A percentile compares a stretch with the other conserved stretches of the same genome.
Evolutionary conservation across 1,140 invertebrate species (phyloP).

Genomic region (Psilanteris sp.): DNA sequence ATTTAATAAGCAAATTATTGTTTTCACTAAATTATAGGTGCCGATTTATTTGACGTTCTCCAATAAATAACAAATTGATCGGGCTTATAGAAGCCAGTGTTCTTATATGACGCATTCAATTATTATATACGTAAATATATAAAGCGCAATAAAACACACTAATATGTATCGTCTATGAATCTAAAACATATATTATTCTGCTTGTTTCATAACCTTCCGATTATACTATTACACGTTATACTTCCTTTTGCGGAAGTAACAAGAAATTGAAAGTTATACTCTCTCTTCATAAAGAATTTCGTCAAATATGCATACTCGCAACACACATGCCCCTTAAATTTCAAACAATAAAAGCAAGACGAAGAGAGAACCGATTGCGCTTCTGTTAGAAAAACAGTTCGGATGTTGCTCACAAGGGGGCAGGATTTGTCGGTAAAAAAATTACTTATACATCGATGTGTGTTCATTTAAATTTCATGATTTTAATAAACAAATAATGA

Average conservation of each 20-base stretch:
- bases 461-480: no score
- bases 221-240: constrained; percentile 41
- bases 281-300: constrained; percentile 40
- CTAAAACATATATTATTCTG: constrained; percentile 32
- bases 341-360: no score
- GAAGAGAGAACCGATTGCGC: no score
- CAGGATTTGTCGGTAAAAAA: no score
- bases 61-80: background rate
- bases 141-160: background rate
- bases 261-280: constrained; percentile 32
- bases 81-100: no score
- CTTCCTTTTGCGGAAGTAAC: constrained; percentile 32
- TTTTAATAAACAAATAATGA: no score
- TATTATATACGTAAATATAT: background rate
- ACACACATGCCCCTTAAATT: no score
- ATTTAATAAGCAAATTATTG: background rate
- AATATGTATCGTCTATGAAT: constrained; percentile 7
- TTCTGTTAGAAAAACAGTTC: no score
- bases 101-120: no score
- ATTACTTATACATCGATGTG: no score
- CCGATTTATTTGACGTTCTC: background rate
- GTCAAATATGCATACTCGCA: constrained; percentile 11
- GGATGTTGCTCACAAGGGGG: no score
- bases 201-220: constrained; percentile 38
- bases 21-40: constrained; percentile 4